Conservation (phyloP, 2,888 invertebrate genomes). For the Leptothorax acervorum region DNA sequence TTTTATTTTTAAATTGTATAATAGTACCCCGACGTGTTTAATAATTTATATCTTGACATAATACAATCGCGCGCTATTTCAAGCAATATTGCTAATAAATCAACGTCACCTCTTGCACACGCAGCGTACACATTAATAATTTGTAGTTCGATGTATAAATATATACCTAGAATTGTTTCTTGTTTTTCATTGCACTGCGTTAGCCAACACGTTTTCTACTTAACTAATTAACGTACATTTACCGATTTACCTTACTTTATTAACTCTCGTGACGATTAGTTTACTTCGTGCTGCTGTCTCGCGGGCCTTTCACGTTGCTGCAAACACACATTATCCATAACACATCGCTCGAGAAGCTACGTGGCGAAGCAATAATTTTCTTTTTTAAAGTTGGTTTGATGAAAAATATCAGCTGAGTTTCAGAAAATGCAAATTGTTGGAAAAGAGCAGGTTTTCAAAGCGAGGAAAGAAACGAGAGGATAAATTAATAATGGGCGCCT, state of each 20-base stretch:
- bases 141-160: background rate
- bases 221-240: background rate
- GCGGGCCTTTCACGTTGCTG: background rate
- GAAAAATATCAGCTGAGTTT: background rate
- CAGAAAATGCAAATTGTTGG: constrained; percentile 3
- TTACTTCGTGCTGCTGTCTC: background rate
- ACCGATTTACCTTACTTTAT: background rate
- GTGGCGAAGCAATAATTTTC: constrained; percentile 5
- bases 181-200: background rate
- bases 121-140: background rate
- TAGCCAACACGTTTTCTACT: background rate
- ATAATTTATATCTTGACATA: background rate
- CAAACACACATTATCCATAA: background rate
- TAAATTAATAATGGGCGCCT: constrained; percentile 23
- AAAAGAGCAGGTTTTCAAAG: constrained; percentile 13
- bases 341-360: background rate
- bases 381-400: background rate
- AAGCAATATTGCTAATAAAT: background rate
- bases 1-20: background rate
- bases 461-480: background rate
- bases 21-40: background rate
- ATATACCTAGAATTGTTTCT: background rate
- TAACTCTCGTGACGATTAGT: background rate
- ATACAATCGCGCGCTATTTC: background rate
- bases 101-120: background rate